phyloP scores from a whole-genome alignment of 1,140 invertebrate species.

The Drosophila willistoni region DNA sequence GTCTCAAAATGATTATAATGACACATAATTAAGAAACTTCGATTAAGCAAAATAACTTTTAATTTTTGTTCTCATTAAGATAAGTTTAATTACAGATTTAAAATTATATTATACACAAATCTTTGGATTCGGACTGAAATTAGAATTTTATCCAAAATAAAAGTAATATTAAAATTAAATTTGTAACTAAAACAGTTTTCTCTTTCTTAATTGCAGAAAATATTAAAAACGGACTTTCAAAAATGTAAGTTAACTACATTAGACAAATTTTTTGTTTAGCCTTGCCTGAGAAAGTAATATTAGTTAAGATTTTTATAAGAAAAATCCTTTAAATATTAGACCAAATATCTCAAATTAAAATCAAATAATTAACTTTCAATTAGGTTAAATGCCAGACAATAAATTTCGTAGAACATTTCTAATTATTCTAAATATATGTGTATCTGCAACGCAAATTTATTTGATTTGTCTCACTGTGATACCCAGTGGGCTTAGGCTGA shows the following conservation, averaged over 20 bases:
- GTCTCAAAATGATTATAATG: neutral
- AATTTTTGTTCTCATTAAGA: neutral
- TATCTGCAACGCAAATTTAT: neutral
- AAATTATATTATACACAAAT: too few species aligned
- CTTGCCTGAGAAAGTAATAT: too few species aligned
- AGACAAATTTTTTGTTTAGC: too few species aligned
- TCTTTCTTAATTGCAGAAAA: neutral
- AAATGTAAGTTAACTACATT: neutral
- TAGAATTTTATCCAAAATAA: too few species aligned
- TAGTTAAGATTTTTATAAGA: too few species aligned
- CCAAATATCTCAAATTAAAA: neutral
- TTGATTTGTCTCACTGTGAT: neutral
- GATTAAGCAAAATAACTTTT: neutral
- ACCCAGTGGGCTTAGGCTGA: constrained; percentile 1
- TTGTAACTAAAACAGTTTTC: neutral
- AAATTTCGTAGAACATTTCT: neutral
- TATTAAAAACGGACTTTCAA: neutral
- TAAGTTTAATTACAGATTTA: too few species aligned
- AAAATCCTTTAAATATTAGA: too few species aligned
- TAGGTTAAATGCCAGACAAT: neutral
- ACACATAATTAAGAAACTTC: constrained; percentile 2
- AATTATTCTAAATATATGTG: neutral
- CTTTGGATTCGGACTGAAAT: too few species aligned
- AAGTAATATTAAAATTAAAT: neutral
- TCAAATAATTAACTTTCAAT: neutral